Evolutionary conservation across 2,888 invertebrate species (phyloP).

Genomic region (Acronicta leporina): DNA sequence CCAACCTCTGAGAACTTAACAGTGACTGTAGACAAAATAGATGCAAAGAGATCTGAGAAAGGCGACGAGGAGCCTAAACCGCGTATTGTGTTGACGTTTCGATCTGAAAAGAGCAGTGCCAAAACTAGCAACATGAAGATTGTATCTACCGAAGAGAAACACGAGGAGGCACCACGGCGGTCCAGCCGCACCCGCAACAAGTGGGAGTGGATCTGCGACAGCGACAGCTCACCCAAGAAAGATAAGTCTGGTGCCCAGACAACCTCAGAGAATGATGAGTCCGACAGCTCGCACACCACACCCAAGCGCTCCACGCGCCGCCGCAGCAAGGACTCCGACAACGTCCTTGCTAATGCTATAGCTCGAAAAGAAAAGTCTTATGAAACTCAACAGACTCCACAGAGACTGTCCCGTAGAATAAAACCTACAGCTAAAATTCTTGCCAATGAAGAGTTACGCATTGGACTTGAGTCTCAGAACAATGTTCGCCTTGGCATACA

Average conservation of each 20-base stretch:
- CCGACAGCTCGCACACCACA: slow-evolving; percentile 74
- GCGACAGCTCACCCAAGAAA: slow-evolving; percentile 72
- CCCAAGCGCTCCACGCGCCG: slow-evolving; percentile 91
- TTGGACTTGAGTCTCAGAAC: slow-evolving; percentile 89
- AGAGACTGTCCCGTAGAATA: slow-evolving; percentile 85
- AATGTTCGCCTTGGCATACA: slow-evolving; percentile 85
- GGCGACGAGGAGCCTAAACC: slow-evolving; percentile 86
- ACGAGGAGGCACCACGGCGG: slow-evolving; percentile 77
- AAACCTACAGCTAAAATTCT: slow-evolving; percentile 92
- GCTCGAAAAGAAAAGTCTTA: slow-evolving; percentile 93
- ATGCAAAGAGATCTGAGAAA: slow-evolving; percentile 71
- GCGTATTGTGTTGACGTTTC: slow-evolving; percentile 90
- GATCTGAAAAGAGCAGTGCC: slow-evolving; percentile 89
- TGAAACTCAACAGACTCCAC: slow-evolving; percentile 74
- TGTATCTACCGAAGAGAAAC: slow-evolving; percentile 82
- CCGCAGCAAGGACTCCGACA: slow-evolving; percentile 90
- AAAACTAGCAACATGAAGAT: slow-evolving; percentile 88
- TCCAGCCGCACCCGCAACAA: slow-evolving; percentile 76
- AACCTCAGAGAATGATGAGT: slow-evolving; percentile 80
- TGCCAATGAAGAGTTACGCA: slow-evolving; percentile 90
- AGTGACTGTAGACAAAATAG: slow-evolving; percentile 70
- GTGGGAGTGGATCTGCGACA: slow-evolving; percentile 80
- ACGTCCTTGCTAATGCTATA: slow-evolving; percentile 92
- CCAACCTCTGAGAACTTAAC: slow-evolving; percentile 65
- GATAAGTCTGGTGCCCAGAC: slow-evolving; percentile 66